phyloP scores from a whole-genome alignment of 2,797 vertebrate species.

The Hozukius guyotensis region DNA sequence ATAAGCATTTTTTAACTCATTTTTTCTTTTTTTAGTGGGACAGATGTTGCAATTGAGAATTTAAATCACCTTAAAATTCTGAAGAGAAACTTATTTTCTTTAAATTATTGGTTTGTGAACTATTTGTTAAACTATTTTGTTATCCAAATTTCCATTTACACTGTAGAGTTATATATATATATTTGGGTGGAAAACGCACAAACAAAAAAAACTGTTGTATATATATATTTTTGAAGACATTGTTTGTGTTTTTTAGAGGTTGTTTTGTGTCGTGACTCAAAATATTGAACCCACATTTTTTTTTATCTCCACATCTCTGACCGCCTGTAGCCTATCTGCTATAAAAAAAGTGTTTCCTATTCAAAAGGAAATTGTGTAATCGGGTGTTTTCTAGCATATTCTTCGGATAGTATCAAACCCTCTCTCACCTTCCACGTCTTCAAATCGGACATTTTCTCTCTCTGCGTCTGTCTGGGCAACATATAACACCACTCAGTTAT shows the following conservation, averaged over 20 bases:
- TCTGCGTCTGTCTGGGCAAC: conserved; percentile 11
- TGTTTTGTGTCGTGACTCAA: not conserved
- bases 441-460: conserved; percentile 73
- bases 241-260: not conserved
- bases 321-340: not conserved
- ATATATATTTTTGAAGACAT: not conserved
- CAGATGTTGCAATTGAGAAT: not conserved
- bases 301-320: not conserved
- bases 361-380: not conserved
- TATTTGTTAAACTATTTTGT: not conserved
- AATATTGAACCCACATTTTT: not conserved
- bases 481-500: conserved; percentile 4
- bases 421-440: conserved; percentile 43
- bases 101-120: not conserved
- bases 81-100: not conserved
- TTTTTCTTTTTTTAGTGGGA: not conserved
- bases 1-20: not conserved
- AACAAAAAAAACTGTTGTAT: not conserved
- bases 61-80: not conserved
- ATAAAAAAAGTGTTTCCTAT: not conserved
- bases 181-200: no score
- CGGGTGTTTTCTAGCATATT: conserved; percentile 9
- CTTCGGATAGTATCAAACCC: conserved; percentile 13
- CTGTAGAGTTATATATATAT: no score
- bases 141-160: not conserved